Evolutionary conservation across 2,888 invertebrate species (phyloP), one percentile per base, ranked within the genome.

Genomic region (Melanotus villosus): DNA sequence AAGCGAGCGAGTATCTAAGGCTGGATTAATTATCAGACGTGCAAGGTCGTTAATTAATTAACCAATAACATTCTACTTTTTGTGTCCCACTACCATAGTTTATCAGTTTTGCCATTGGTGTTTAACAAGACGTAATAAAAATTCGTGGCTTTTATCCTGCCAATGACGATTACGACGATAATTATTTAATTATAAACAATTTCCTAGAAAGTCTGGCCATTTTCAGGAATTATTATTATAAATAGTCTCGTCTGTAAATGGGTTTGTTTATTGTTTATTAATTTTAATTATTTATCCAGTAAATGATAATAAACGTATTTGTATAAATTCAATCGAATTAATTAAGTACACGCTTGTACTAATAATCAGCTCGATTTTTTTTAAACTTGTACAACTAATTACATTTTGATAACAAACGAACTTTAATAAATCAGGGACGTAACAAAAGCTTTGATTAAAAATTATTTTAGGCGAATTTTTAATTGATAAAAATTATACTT

Each of bases 61-160:
- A n/a, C 52, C 52, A 52, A 52, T 52, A 18, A 18, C 1, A 32
- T 18, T 52, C n/a, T 16, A n/a, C 10, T 16, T 16, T 52, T 2
- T 6, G 0, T 9, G 12, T 16, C 32, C 52, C 47, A 47, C 47
- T 47, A 45, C 21, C 21, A 43, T 9, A 9, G n/a, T 2, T 47
- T 47, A 47, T 47, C 23, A 47, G 12, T 52, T 52, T 32, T 16
- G 32, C 18, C 10, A 52, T 52, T 52, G 18, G 34, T 18, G 52
- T 18, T 50, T 50, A 21, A n/a, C 0, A 18, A 52, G 47, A 23
- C 47, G 12, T 16, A 32, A 34, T 10, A 52, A 52, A n/a, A 52
- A 52, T 52, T 52, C 32, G 16, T 18, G 18, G 0, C 7, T 23
- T 16, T 34, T 54, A 19, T 54, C 54, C n/a, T 0, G 38, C 38